phyloP scores from a whole-genome alignment of 2,797 vertebrate genomes.

The Xenops minutus region DNA sequence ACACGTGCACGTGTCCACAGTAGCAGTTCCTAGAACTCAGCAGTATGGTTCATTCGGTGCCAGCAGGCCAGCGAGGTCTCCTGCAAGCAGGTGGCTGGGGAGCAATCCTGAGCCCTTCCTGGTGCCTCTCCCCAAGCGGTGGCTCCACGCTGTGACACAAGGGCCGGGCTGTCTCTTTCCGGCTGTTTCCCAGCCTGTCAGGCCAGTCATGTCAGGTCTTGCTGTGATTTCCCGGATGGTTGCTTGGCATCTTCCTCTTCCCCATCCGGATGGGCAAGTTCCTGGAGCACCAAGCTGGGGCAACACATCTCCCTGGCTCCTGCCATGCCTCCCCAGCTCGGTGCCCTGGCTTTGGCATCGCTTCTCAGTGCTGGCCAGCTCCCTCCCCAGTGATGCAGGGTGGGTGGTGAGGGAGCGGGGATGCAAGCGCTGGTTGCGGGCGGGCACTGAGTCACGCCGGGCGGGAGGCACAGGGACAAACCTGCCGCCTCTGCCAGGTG shows the following conservation, averaged over 20 bases:
- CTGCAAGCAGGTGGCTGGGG: background rate
- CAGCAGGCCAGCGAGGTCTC: background rate
- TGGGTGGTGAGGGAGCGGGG: fast-evolving
- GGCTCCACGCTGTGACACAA: slow-evolving; percentile 32
- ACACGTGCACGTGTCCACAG: fast-evolving
- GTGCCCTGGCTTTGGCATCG: background rate
- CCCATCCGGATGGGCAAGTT: slow-evolving; percentile 42
- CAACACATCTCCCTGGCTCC: background rate
- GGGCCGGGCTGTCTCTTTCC: slow-evolving; percentile 35
- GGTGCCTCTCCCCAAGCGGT: background rate
- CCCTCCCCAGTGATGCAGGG: background rate
- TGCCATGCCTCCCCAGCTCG: background rate
- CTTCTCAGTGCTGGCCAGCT: background rate
- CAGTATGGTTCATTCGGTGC: fast-evolving
- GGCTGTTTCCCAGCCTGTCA: slow-evolving; percentile 51
- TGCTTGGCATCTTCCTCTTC: slow-evolving; percentile 60
- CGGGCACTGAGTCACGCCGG: background rate
- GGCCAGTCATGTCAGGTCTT: slow-evolving; percentile 39
- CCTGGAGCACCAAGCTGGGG: background rate
- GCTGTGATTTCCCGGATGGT: slow-evolving; percentile 49
- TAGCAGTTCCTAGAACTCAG: background rate
- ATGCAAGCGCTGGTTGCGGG: fast-evolving
- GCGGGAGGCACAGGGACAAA: background rate
- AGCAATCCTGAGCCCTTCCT: background rate
- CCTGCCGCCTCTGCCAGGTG: background rate